Conservation (phyloP, 2,113 vertebrate species). For the Nipponia nippon region DNA sequence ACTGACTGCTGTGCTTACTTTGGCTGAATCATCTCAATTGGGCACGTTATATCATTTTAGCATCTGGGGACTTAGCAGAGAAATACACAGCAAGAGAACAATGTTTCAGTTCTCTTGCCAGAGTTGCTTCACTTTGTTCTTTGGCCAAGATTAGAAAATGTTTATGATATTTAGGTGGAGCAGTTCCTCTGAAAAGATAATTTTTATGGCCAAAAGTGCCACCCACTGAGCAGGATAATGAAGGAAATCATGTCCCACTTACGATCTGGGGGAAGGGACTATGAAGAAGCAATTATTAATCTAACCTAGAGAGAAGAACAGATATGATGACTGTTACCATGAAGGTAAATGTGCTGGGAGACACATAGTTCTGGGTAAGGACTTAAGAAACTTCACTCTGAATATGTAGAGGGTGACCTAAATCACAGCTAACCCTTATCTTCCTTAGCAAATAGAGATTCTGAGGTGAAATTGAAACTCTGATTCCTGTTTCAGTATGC, state of each 20-base stretch:
- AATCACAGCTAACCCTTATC: neutral
- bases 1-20: slow-evolving; percentile 54
- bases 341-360: neutral
- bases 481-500: neutral
- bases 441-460: neutral
- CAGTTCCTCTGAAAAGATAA: slow-evolving; percentile 49
- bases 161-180: slow-evolving; percentile 62
- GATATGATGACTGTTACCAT: neutral
- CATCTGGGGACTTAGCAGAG: slow-evolving; percentile 56
- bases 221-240: slow-evolving; percentile 59
- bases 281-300: neutral
- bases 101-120: slow-evolving; percentile 64
- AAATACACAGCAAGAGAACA: slow-evolving; percentile 49
- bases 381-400: neutral
- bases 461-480: neutral
- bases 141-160: slow-evolving; percentile 45
- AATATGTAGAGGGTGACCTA: neutral
- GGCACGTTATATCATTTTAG: slow-evolving; percentile 31
- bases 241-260: slow-evolving; percentile 36
- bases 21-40: slow-evolving; percentile 45
- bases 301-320: neutral
- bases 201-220: slow-evolving; percentile 38
- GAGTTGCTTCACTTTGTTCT: slow-evolving; percentile 61
- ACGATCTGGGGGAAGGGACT: neutral
- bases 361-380: neutral